Conservation (phyloP, 2,797 vertebrate species). For the Coregonus sp. region DNA sequence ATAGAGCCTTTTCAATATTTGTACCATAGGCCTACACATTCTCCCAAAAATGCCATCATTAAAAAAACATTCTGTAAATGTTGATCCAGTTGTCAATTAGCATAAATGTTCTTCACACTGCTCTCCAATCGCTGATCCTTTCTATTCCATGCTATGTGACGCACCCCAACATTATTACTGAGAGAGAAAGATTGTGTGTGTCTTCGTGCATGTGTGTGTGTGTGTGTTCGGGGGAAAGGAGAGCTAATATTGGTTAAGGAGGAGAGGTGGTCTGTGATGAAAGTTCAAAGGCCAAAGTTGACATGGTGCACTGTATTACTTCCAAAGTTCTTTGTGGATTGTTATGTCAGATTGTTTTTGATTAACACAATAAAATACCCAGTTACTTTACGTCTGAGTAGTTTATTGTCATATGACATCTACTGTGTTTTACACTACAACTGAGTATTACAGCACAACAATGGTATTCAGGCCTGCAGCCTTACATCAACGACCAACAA, state of each 20-base stretch:
- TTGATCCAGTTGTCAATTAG: slow-evolving; percentile 63
- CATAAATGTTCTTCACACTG: slow-evolving; percentile 37
- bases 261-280: slow-evolving; percentile 48
- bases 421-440: not conserved
- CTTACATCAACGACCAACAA: not conserved
- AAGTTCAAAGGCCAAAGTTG: slow-evolving; percentile 74
- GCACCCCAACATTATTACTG: slow-evolving; percentile 39
- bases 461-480: not conserved
- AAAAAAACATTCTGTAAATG: no score
- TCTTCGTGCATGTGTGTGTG: slow-evolving; percentile 11
- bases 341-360: slow-evolving; percentile 76
- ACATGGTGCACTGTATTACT: slow-evolving; percentile 77
- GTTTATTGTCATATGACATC: not conserved
- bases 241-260: slow-evolving; percentile 49
- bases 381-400: slow-evolving; percentile 56
- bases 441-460: not conserved
- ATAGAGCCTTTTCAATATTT: no score
- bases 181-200: not conserved
- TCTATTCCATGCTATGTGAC: slow-evolving; percentile 57
- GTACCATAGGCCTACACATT: no score
- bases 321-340: slow-evolving; percentile 72
- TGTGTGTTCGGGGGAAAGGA: slow-evolving; percentile 40
- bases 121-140: slow-evolving; percentile 45
- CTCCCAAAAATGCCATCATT: no score
- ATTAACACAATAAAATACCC: slow-evolving; percentile 82